These are phyloP conservation scores for Sialia sialis DNA, from an alignment of 2,113 vertebrate species.

Conservation along the genomic window DNA sequence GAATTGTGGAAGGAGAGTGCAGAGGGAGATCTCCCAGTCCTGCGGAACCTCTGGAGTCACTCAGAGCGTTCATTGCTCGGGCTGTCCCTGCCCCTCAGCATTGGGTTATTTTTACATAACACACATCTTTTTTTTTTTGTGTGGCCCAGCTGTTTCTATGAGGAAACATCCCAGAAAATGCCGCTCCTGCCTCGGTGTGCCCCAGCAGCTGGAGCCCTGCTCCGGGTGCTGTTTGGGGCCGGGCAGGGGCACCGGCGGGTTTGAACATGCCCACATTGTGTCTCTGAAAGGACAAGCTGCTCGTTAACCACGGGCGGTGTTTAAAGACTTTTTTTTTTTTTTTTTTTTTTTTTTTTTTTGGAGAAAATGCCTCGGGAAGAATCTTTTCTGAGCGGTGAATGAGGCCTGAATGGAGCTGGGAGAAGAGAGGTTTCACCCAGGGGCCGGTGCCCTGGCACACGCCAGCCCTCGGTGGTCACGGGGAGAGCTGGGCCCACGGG, in stretches of 20 bases:
- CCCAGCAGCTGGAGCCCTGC: neutral
- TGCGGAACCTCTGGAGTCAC: neutral
- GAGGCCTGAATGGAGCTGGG: neutral
- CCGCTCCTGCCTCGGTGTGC: neutral
- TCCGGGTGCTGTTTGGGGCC: neutral
- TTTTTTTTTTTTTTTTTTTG: neutral
- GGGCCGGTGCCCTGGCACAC: neutral
- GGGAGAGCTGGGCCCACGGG: neutral
- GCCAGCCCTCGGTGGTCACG: neutral
- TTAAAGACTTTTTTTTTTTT: neutral
- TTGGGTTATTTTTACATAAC: neutral
- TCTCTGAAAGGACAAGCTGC: slow-evolving; percentile 33
- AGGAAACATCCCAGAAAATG: neutral
- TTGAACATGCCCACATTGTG: slow-evolving; percentile 15
- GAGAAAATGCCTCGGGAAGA: slow-evolving; percentile 1
- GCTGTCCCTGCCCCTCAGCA: neutral
- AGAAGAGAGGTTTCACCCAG: neutral
- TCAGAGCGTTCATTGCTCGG: neutral
- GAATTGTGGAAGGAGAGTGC: neutral
- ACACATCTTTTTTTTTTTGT: neutral
- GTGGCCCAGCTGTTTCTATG: neutral
- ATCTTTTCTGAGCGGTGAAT: neutral
- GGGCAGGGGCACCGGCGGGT: neutral
- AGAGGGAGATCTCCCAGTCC: neutral
- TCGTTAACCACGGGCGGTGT: neutral